phyloP scores from a whole-genome alignment of 2,888 invertebrate species.

The Mactromeris polynyma region DNA sequence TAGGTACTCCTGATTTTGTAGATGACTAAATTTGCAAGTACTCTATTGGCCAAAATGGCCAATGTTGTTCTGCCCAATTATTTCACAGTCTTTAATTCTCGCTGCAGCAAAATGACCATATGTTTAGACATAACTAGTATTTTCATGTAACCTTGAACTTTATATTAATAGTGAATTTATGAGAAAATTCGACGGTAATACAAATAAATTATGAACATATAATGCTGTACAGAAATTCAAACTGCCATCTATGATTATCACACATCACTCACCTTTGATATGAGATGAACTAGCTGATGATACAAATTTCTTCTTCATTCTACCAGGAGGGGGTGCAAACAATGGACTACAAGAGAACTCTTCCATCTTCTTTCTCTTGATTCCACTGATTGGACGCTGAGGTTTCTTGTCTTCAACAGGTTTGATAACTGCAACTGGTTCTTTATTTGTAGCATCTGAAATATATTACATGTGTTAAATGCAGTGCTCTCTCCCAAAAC shows the following conservation, averaged over 20 bases:
- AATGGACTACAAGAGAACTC: conserved; percentile 76
- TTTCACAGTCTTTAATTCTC: too few relatives aligned
- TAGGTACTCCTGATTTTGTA: too few relatives aligned
- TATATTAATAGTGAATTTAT: too few relatives aligned
- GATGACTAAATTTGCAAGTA: too few relatives aligned
- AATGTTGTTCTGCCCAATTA: too few relatives aligned
- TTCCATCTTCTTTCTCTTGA: conserved; percentile 71
- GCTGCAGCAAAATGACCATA: too few relatives aligned
- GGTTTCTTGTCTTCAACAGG: conserved; percentile 11
- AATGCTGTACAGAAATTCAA: not conserved
- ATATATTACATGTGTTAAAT: not conserved
- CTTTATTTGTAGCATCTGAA: conserved; percentile 39
- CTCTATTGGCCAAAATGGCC: too few relatives aligned
- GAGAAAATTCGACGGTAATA: too few relatives aligned
- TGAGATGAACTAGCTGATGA: conserved; percentile 69
- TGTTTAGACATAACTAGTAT: too few relatives aligned
- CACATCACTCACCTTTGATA: conserved; percentile 46
- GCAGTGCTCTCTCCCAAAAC: too few relatives aligned
- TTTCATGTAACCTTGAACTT: too few relatives aligned
- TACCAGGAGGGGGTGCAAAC: conserved; percentile 69
- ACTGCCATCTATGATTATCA: not conserved
- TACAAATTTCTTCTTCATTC: conserved; percentile 74
- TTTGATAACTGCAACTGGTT: not conserved
- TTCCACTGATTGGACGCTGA: conserved; percentile 49
- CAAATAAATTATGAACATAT: too few relatives aligned